Base-by-base conservation (phyloP, 1,140 invertebrate species). In the Oryzaephilus surinamensis region DNA sequence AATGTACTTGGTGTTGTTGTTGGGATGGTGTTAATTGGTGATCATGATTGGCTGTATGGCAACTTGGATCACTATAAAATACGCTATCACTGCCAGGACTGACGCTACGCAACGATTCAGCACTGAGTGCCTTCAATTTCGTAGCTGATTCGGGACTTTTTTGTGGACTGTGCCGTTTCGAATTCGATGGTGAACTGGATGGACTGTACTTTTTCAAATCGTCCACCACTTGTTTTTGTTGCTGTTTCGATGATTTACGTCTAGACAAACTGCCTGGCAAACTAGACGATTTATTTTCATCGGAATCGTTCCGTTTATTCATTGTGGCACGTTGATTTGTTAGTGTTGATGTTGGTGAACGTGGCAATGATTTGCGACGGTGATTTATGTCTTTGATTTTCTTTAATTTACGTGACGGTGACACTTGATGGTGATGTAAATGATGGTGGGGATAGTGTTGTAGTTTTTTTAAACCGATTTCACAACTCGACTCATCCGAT, bases 21-120 rank as follows among this genome's bases (percentile, higher is more conserved):
- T n/a, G n/a, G n/a, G n/a, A n/a, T n/a, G n/a, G n/a, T n/a, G n/a
- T n/a, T n/a, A n/a, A n/a, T n/a, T n/a, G n/a, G n/a, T n/a, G n/a
- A n/a, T n/a, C n/a, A 32, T 61, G 58, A 26, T 63, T 57, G n/a
- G 50, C 49, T 10, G 50, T 50, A 73, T 77, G 44, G 70, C 77
- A 48, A 71, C 78, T 68, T 8, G 61, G 63, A 37, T 86, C 84
- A 54, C 81, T 84, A 60, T 88, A 87, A 61, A 90, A 90, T 13
- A 90, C 85, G 38, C 81, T 87, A 60, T 89, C 86, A 48, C 84
- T 88, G 8, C 85, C 84, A 8, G 85, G 85, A 55, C 84, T 87
- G 34, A 84, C 81, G 2, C 84, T 87, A 38, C 84, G 71, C 33
- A 89, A 60, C 1, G 83, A 87, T 61, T 89, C 84, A 19, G 83